Evolutionary conservation across 1,140 invertebrate genomes (phyloP), one percentile per base, ranked within the genome.

Genomic region (Drosophila neocordata): DNA sequence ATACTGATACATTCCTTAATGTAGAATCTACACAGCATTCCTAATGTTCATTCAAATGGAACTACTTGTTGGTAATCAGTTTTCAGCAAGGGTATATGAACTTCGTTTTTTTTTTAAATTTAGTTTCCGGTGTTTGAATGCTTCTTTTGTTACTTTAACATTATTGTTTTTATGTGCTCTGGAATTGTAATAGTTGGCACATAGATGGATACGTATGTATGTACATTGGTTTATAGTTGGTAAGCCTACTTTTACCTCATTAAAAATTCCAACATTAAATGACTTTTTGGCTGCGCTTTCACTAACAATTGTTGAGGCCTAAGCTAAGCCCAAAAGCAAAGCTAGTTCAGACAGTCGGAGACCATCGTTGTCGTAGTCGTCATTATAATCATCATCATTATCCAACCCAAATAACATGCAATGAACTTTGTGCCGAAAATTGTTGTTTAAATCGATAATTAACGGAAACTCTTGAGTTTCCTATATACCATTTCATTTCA

Each of bases 371-470:
- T 59, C 69, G 44, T 61, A 18, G 38, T 38, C 12, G 56, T 59
- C 57, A 35, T 55, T 15, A 20, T 44, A 61, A 18, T 48, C 41
- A 48, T 48, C 18, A 58, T 44, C 27, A 31, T 31, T 31, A 31
- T 31, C 22, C 61, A 83, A 73, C 64, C 82, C 67, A 87, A 81
- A 87, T 78, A 55, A 67, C 77, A 87, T 77, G 64, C 77, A 75
- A 81, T 81, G 82, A 85, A 87, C 81, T 81, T 53, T 60, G 48
- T 60, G 22, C 37, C 13, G 69, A 59, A 38, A 71, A 79, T 57
- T 48, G 69, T 57, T 48, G 69, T 81, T 80, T 82, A 53, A 87
- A 85, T 85, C 83, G 82, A 85, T 85, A 87, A 87, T 85, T 82
- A 81, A 73, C 59, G 65, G 41, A 48, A 48, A 48, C 41, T 69